A percentile compares a stretch with the other conserved stretches of the same genome.
These are phyloP conservation scores for Paraescarpia echinospica DNA, from an alignment of 1,140 invertebrate genomes.

Conservation along the genomic window DNA sequence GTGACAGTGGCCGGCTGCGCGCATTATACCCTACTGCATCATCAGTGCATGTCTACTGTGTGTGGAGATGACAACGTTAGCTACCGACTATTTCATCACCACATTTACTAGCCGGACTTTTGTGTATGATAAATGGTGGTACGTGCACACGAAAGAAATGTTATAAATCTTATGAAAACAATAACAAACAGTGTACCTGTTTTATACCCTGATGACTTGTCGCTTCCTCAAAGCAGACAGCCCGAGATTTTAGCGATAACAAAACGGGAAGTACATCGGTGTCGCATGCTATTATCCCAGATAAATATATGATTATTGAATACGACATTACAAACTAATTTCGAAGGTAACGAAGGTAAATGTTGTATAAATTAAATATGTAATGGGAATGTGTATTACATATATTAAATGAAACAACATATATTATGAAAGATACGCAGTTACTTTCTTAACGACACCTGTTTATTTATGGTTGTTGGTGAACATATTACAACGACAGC, in stretches of 20 bases:
- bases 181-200: neutral
- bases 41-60: too few species aligned
- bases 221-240: slow-evolving; percentile 3
- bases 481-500: neutral
- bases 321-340: neutral
- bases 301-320: neutral
- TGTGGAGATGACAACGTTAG: too few species aligned
- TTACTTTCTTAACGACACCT: neutral
- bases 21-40: neutral
- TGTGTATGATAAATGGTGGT: neutral
- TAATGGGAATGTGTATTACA: neutral
- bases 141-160: neutral
- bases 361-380: neutral
- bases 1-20: neutral
- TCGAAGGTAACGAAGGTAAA: neutral
- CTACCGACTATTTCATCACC: neutral
- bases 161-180: neutral
- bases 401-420: neutral
- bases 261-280: neutral
- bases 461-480: neutral
- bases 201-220: neutral
- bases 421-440: neutral
- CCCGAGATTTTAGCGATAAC: neutral
- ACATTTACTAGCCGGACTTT: neutral
- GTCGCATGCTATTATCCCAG: neutral